These are phyloP conservation scores for Onychostoma macrolepis DNA, from an alignment of 2,113 vertebrate genomes.

Conservation along the genomic window DNA sequence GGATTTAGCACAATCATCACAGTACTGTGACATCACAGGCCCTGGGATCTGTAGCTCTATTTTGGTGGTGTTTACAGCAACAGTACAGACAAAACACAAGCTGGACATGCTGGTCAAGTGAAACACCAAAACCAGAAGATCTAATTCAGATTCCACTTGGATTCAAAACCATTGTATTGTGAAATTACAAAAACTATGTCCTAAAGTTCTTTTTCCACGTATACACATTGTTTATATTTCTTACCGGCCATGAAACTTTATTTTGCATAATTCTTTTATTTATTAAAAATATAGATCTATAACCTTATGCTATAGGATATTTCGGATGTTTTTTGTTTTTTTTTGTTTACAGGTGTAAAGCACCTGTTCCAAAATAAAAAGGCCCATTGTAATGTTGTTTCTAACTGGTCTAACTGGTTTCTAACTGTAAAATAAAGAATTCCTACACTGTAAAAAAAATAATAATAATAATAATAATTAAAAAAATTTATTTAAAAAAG, in stretches of 20 bases:
- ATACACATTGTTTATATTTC: neutral
- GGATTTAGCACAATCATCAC: slow-evolving; percentile 41
- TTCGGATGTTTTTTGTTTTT: neutral
- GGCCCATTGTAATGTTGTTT: neutral
- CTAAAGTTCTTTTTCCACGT: neutral
- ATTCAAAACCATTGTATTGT: neutral
- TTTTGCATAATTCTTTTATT: neutral
- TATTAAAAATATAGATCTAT: neutral
- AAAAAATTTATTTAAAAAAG: no score
- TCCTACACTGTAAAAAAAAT: neutral
- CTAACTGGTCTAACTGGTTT: neutral
- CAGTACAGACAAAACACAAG: slow-evolving; percentile 13
- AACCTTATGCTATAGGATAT: neutral
- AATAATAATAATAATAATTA: no score
- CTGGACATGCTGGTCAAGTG: neutral
- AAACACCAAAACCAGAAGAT: neutral
- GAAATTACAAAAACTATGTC: no score
- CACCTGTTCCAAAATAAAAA: neutral
- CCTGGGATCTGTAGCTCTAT: slow-evolving; percentile 40
- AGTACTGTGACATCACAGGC: slow-evolving; percentile 22
- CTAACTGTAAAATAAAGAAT: neutral
- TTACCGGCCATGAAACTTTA: neutral
- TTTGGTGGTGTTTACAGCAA: slow-evolving; percentile 51
- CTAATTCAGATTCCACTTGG: slow-evolving; percentile 3
- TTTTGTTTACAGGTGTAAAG: no score